A percentile compares a stretch with the other conserved stretches of the same genome.
These are phyloP conservation scores for Phalera bucephala DNA, from an alignment of 2,888 invertebrate species.

Conservation along the genomic window DNA sequence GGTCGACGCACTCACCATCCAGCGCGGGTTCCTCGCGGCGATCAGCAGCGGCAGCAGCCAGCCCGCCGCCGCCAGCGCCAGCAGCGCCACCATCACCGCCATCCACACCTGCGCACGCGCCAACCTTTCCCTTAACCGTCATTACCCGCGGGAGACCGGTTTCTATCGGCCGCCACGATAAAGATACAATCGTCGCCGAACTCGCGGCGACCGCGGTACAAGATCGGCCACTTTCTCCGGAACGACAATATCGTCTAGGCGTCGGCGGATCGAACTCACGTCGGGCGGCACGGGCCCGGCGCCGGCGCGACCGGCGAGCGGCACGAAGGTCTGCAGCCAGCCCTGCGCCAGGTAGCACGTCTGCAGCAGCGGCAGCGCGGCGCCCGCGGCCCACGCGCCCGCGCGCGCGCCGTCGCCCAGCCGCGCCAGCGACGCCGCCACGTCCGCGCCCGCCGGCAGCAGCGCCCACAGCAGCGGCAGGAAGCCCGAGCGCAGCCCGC, in stretches of 20 bases:
- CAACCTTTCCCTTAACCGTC: too few species aligned
- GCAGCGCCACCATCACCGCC: conserved; percentile 51
- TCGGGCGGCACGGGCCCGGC: conserved; percentile 87
- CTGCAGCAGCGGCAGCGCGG: conserved; percentile 86
- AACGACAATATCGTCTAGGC: too few species aligned
- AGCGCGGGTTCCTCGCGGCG: conserved; percentile 21
- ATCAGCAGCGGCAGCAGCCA: conserved; percentile 9
- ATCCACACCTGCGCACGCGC: conserved; percentile 42
- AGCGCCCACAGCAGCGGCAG: conserved; percentile 86
- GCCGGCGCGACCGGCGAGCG: conserved; percentile 91
- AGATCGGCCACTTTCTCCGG: too few species aligned
- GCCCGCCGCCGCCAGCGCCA: conserved; percentile 54
- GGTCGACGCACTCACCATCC: conserved; percentile 40
- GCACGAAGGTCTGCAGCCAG: conserved; percentile 89
- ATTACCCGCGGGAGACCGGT: too few species aligned
- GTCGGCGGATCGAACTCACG: too few species aligned
- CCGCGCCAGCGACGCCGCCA: conserved; percentile 87
- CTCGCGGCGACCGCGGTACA: too few species aligned
- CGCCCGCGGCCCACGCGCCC: conserved; percentile 85
- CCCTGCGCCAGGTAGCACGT: conserved; percentile 87
- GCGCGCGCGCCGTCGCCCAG: conserved; percentile 78
- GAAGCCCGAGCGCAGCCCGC: conserved; percentile 86
- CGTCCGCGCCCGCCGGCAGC: conserved; percentile 81
- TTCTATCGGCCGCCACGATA: too few species aligned
- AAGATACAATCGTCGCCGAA: too few species aligned